These are phyloP conservation scores for Numenius arquata DNA, from an alignment of 2,113 vertebrate genomes.

Conservation along the genomic window DNA sequence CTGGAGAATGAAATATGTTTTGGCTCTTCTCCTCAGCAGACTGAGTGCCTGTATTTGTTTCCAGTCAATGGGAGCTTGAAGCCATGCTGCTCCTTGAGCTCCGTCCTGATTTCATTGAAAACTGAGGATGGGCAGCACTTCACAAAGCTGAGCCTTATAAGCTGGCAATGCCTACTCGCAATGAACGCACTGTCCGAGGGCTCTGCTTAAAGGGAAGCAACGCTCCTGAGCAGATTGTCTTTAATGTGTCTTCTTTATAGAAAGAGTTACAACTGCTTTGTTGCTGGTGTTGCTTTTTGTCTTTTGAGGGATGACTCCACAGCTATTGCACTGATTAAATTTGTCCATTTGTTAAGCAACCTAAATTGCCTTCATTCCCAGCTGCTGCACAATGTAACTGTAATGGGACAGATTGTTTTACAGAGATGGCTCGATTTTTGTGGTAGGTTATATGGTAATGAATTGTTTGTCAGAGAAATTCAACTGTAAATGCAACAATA, in stretches of 20 bases:
- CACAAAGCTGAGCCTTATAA: neutral
- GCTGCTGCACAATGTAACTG: neutral
- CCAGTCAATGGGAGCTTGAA: neutral
- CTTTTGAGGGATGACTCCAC: neutral
- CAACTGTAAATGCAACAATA: neutral
- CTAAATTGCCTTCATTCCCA: neutral
- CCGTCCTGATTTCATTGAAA: neutral
- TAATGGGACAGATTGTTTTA: neutral
- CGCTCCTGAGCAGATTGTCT: neutral
- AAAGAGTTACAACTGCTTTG: neutral
- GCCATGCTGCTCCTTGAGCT: neutral
- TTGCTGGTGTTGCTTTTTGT: neutral
- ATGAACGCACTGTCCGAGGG: neutral
- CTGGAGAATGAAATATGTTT: neutral
- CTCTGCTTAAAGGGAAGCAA: neutral
- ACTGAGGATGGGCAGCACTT: neutral
- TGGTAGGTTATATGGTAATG: neutral
- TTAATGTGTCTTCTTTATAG: neutral
- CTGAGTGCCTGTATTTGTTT: neutral
- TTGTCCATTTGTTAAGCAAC: neutral
- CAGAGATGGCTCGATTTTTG: neutral
- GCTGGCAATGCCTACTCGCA: neutral
- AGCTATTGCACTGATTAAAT: neutral
- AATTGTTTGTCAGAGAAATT: neutral
- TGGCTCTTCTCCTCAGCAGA: neutral